These are phyloP conservation scores for Catalaphyllia jardinei DNA, from an alignment of 64 coral and sea anemone genomes.

Conservation along the genomic window DNA sequence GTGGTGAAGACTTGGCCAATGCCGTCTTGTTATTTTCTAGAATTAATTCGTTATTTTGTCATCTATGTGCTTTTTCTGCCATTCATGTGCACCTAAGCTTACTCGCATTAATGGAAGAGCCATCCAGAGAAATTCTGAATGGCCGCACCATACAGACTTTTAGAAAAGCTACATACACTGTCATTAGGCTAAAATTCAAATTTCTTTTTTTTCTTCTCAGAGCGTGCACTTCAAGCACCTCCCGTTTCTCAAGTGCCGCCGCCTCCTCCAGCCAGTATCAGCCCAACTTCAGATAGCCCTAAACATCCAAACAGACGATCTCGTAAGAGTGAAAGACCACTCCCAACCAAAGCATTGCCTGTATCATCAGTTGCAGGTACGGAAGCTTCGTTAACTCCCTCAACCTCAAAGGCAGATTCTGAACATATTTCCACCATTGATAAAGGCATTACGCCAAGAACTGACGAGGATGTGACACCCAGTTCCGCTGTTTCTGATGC, in stretches of 20 bases:
- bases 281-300: slow-evolving; percentile 27
- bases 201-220: not conserved
- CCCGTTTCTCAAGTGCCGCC: not conserved
- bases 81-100: no score
- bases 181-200: not conserved
- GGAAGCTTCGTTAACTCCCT: not conserved
- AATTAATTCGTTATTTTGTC: no score
- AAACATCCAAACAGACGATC: slow-evolving; percentile 59
- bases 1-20: no score
- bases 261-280: slow-evolving; percentile 8
- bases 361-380: not conserved
- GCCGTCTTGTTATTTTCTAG: no score
- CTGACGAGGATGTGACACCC: not conserved
- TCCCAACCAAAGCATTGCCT: slow-evolving; percentile 48
- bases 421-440: not conserved
- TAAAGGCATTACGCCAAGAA: not conserved
- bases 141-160: no score
- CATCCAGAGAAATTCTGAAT: no score
- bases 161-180: no score
- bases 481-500: not conserved
- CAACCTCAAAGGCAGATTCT: not conserved
- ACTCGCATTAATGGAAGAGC: no score
- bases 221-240: not conserved
- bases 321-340: slow-evolving; percentile 61
- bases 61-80: no score